phyloP scores from a whole-genome alignment of 2,888 invertebrate species.

The Gymnosoma rotundatum region DNA sequence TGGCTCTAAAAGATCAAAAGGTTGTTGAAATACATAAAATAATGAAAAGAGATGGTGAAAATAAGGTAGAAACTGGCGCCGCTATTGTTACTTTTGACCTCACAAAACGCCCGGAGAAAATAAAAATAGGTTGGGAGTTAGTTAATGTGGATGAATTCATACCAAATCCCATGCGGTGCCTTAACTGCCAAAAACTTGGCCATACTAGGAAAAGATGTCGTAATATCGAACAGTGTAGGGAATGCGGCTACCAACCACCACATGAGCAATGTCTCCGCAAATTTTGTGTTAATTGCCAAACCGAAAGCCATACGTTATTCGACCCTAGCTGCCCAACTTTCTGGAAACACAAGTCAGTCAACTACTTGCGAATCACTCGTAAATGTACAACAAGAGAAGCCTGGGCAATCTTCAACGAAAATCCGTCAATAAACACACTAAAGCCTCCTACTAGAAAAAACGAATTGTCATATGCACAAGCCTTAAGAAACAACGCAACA shows the following conservation, averaged over 20 bases:
- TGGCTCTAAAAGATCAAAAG: conserved; percentile 27
- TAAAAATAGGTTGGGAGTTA: conserved; percentile 28
- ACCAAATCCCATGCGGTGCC: conserved; percentile 27
- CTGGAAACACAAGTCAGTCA: conserved; percentile 35
- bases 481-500: neutral
- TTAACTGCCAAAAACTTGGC: conserved; percentile 17
- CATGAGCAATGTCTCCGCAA: conserved; percentile 23
- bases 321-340: conserved; percentile 9
- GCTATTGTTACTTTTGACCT: conserved; percentile 41
- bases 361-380: neutral
- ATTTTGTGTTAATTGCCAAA: conserved; percentile 28
- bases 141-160: conserved; percentile 7
- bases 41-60: conserved; percentile 9
- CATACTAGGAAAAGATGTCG: conserved; percentile 37
- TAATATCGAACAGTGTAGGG: conserved; percentile 21
- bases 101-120: conserved; percentile 5
- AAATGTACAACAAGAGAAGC: conserved; percentile 19
- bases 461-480: neutral
- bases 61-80: conserved; percentile 26
- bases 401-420: neutral
- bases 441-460: neutral
- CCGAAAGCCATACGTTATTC: too few relatives aligned
- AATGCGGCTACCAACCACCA: neutral
- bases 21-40: conserved; percentile 32
- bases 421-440: neutral